A percentile compares a stretch with the other conserved stretches of the same genome.
phyloP scores from a whole-genome alignment of 2,113 vertebrate genomes.

The Rhea americana region DNA sequence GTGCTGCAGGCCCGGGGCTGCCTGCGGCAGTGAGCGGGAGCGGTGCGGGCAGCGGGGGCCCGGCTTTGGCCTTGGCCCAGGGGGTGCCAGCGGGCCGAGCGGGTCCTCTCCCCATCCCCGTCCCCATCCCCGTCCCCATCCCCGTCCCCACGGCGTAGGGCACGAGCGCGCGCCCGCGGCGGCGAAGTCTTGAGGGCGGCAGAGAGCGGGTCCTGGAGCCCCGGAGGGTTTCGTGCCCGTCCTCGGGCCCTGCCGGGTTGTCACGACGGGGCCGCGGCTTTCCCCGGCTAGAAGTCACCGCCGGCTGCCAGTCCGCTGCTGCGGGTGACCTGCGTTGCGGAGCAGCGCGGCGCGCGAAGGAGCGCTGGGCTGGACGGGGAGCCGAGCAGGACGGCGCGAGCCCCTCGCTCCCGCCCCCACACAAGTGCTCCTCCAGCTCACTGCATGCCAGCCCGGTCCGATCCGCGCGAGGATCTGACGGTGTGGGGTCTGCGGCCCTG shows the following conservation, averaged over 20 bases:
- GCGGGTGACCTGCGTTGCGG: background rate
- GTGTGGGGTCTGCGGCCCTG: background rate
- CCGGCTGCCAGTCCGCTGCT: background rate
- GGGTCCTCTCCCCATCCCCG: no score
- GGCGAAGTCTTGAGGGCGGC: background rate
- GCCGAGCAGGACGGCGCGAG: background rate
- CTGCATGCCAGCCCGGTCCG: background rate
- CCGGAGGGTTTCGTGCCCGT: no score
- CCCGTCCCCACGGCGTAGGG: no score
- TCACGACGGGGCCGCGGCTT: background rate
- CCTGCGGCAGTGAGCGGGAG: rapidly evolving
- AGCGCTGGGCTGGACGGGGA: background rate
- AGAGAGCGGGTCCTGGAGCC: background rate
- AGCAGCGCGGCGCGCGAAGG: background rate
- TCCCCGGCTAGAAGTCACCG: background rate
- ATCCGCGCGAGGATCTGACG: no score
- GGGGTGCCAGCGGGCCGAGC: no score
- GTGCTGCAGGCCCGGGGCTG: background rate
- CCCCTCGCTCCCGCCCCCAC: background rate
- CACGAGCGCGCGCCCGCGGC: no score
- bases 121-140: no score
- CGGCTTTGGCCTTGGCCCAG: background rate
- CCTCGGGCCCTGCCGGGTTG: no score
- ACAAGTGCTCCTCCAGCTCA: background rate
- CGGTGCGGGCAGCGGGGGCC: no score